A percentile compares a stretch with the other conserved stretches of the same genome.
These are phyloP conservation scores for Agriopis marginaria DNA, from an alignment of 2,888 invertebrate genomes.

Conservation along the genomic window DNA sequence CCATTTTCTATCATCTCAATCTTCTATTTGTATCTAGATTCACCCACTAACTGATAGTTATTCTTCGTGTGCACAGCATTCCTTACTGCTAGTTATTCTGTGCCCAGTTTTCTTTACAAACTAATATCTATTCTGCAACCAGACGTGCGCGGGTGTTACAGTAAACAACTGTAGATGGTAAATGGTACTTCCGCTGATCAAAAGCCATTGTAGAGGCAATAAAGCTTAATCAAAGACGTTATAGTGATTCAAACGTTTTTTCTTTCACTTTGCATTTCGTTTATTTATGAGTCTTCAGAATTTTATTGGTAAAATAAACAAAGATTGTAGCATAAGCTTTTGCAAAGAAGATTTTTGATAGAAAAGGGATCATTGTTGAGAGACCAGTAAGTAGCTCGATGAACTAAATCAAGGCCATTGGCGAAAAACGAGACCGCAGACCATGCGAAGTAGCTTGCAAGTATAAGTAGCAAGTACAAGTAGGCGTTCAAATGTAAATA, in stretches of 20 bases:
- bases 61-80: neutral
- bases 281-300: slow-evolving; percentile 10
- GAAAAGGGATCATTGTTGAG: too few species aligned
- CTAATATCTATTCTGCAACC: slow-evolving; percentile 1
- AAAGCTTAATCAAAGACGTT: slow-evolving; percentile 34
- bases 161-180: slow-evolving; percentile 55
- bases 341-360: too few species aligned
- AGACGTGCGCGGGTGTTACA: slow-evolving; percentile 46
- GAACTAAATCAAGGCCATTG: too few species aligned
- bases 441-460: too few species aligned
- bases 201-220: slow-evolving; percentile 31
- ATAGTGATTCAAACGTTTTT: slow-evolving; percentile 18
- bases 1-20: too few species aligned
- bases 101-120: neutral
- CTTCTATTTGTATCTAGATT: too few species aligned
- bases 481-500: too few species aligned
- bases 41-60: neutral
- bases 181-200: slow-evolving; percentile 57
- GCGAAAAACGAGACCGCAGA: too few species aligned
- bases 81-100: neutral
- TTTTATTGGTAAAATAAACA: neutral
- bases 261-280: slow-evolving; percentile 4
- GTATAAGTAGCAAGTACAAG: too few species aligned
- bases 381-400: too few species aligned
- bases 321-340: too few species aligned